phyloP scores from a whole-genome alignment of 2,888 invertebrate genomes.

The Tuberolachnus salignus region DNA sequence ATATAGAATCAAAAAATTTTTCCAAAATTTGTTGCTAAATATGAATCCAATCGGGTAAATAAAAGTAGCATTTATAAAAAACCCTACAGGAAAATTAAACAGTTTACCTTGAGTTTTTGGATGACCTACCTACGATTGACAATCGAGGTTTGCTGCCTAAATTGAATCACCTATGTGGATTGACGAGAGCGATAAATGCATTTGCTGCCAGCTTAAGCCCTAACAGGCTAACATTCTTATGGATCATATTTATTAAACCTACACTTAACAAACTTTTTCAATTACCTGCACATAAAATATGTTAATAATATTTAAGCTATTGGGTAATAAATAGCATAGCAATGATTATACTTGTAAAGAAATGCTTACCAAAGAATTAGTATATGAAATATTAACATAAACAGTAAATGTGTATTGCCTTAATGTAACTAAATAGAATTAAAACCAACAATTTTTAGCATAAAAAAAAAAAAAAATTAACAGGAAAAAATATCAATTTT shows the following conservation, averaged over 20 bases:
- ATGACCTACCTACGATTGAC: conserved; percentile 55
- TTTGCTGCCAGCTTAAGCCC: conserved; percentile 54
- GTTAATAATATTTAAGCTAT: conserved; percentile 21
- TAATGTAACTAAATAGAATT: background rate
- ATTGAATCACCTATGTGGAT: conserved; percentile 51
- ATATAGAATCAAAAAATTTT: background rate
- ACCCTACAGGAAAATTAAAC: conserved; percentile 52
- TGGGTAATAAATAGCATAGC: conserved; percentile 13
- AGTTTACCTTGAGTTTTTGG: conserved; percentile 49
- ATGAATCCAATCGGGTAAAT: conserved; percentile 22
- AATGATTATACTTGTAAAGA: conserved; percentile 9
- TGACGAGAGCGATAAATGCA: conserved; percentile 48
- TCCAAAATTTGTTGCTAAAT: conserved; percentile 53
- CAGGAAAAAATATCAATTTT: background rate
- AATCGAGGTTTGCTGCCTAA: conserved; percentile 57
- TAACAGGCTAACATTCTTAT: conserved; percentile 54
- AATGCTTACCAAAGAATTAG: conserved; percentile 25
- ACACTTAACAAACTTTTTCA: conserved; percentile 44
- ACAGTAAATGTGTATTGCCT: background rate
- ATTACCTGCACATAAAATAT: conserved; percentile 36
- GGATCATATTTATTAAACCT: conserved; percentile 49
- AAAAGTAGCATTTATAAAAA: conserved; percentile 28
- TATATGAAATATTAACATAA: background rate
- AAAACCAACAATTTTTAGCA: conserved; percentile 7
- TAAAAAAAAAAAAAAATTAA: conserved; percentile 26